A percentile compares a stretch with the other conserved stretches of the same genome.
Evolutionary conservation across 2,113 vertebrate species (phyloP).

Genomic region (Ascaphus truei): DNA sequence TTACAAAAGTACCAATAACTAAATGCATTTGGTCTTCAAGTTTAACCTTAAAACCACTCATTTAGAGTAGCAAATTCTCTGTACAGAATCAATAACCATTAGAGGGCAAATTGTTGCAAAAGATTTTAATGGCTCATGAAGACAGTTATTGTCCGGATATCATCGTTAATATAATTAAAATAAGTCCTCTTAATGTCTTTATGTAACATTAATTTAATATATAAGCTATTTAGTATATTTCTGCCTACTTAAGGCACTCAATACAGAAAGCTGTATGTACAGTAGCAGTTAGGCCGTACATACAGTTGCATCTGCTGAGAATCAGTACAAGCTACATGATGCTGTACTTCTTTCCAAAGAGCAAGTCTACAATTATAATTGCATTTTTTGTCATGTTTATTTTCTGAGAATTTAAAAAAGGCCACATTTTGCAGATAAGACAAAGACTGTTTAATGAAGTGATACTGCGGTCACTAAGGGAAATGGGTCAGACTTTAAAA

Average conservation of each 20-base stretch:
- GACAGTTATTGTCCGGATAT: background rate
- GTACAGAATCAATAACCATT: background rate
- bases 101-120: background rate
- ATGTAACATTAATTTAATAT: background rate
- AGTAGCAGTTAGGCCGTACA: conserved; percentile 31
- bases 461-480: conserved; percentile 41
- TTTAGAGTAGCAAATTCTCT: background rate
- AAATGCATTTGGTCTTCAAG: too few species aligned
- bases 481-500: conserved; percentile 30
- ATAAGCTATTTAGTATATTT: too few species aligned
- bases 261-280: conserved; percentile 28
- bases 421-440: conserved; percentile 38
- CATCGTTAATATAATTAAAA: background rate
- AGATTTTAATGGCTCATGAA: background rate
- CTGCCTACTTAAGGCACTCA: conserved; percentile 34
- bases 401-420: conserved; percentile 38
- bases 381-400: conserved; percentile 30
- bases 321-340: conserved; percentile 29
- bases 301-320: conserved; percentile 23
- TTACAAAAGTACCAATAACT: too few species aligned
- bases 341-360: conserved; percentile 38
- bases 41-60: background rate
- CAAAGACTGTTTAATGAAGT: conserved; percentile 43
- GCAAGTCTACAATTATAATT: conserved; percentile 35
- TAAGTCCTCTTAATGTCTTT: background rate